phyloP scores from a whole-genome alignment of 1,140 invertebrate genomes.

The Pomacea maculata region DNA sequence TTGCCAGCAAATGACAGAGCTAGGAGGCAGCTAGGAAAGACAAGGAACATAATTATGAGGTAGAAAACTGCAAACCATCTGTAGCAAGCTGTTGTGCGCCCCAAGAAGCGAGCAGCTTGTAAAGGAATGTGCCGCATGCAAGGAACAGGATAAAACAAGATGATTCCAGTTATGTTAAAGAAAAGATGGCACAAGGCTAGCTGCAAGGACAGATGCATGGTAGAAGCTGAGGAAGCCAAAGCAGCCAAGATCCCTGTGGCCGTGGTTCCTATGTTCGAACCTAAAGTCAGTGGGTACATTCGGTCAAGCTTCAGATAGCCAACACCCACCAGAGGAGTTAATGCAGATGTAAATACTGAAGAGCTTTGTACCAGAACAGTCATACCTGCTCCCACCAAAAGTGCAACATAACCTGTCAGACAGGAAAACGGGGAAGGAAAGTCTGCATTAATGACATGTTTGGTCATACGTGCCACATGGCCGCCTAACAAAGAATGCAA shows the following conservation, averaged over 20 bases:
- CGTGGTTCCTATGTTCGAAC: constrained; percentile 74
- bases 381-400: constrained; percentile 69
- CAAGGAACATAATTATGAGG: constrained; percentile 68
- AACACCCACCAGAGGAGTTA: constrained; percentile 74
- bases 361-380: constrained; percentile 74
- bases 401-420: constrained; percentile 71
- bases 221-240: constrained; percentile 63
- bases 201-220: constrained; percentile 67
- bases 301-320: constrained; percentile 71
- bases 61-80: constrained; percentile 72
- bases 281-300: constrained; percentile 73
- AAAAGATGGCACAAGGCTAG: constrained; percentile 73
- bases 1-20: constrained; percentile 58
- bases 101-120: constrained; percentile 66
- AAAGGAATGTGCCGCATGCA: constrained; percentile 70
- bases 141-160: constrained; percentile 73
- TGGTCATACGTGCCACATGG: constrained; percentile 66
- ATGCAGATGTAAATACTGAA: constrained; percentile 73
- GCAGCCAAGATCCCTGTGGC: constrained; percentile 70
- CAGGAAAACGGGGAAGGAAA: constrained; percentile 65
- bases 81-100: constrained; percentile 68
- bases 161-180: constrained; percentile 73
- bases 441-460: constrained; percentile 69
- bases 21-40: constrained; percentile 68
- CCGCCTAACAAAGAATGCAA: constrained; percentile 67